Conservation (phyloP, 1,140 invertebrate species). For the Conus ventricosus region DNA sequence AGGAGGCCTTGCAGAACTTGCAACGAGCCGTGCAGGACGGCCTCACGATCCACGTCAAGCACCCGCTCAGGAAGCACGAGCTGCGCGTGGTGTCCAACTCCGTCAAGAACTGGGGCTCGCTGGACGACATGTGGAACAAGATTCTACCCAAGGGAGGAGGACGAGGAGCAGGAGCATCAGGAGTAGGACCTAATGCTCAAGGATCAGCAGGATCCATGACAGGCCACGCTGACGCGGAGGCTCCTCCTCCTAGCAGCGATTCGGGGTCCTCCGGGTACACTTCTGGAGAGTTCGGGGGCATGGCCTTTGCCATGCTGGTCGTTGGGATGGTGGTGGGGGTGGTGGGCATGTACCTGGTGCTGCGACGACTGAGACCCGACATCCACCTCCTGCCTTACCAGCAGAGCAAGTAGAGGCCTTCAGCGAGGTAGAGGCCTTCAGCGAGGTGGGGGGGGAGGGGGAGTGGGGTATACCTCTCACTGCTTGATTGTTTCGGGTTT, state of each 20-base stretch:
- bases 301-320: slow-evolving; percentile 24
- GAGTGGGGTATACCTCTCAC: not conserved
- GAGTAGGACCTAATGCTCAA: not conserved
- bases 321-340: slow-evolving; percentile 10
- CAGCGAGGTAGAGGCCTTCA: no score
- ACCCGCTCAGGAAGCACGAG: not conserved
- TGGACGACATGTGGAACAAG: not conserved
- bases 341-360: slow-evolving; percentile 13
- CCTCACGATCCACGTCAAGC: slow-evolving; percentile 7
- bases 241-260: not conserved
- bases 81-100: not conserved
- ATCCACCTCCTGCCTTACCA: slow-evolving; percentile 25
- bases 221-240: not conserved
- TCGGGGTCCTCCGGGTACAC: not conserved
- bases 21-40: not conserved
- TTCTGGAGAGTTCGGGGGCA: not conserved
- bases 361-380: slow-evolving; percentile 7
- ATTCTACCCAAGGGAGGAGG: not conserved
- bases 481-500: not conserved
- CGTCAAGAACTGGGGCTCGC: not conserved
- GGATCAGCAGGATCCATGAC: not conserved
- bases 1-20: not conserved
- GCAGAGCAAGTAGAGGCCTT: slow-evolving; percentile 10
- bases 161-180: not conserved
- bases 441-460: not conserved